These are phyloP conservation scores for Uropsilus gracilis DNA, from an alignment of 2,113 vertebrate species.

Conservation along the genomic window DNA sequence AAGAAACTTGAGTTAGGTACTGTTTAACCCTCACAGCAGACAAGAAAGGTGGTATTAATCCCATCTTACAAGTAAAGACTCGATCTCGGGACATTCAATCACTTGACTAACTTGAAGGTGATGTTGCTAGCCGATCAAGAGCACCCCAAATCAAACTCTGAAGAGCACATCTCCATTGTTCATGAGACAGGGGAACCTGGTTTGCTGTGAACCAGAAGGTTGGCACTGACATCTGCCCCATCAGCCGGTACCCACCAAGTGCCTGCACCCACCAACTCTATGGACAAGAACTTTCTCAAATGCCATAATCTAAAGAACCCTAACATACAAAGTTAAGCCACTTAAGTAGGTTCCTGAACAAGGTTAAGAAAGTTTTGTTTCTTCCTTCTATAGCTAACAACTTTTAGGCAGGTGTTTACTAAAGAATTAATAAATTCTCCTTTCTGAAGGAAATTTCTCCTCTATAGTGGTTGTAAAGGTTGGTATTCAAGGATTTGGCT, in stretches of 20 bases:
- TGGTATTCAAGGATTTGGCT: conserved; percentile 40
- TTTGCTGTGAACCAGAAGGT: not conserved
- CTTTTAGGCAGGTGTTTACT: conserved; percentile 12
- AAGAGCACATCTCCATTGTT: not conserved
- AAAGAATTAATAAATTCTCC: conserved; percentile 55
- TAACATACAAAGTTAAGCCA: conserved; percentile 32
- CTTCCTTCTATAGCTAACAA: not conserved
- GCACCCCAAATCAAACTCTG: not conserved
- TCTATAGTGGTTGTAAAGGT: conserved; percentile 52
- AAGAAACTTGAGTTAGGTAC: conserved; percentile 18
- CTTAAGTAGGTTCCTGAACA: conserved; percentile 6
- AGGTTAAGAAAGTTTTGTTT: conserved; percentile 13
- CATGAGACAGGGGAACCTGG: not conserved
- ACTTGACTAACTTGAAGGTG: not conserved
- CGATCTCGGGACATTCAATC: not conserved
- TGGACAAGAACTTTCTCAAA: conserved; percentile 1
- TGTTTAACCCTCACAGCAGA: not conserved
- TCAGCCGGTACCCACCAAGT: not conserved
- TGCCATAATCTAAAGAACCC: conserved; percentile 21
- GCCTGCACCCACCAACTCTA: not conserved
- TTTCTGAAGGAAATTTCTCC: conserved; percentile 47
- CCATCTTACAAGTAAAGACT: not conserved
- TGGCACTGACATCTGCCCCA: not conserved
- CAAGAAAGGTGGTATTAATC: not conserved
- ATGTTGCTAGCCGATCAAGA: not conserved